Evolutionary conservation across 1,140 invertebrate genomes (phyloP), one percentile per base, ranked within the genome.

Genomic region (Homarus americanus): DNA sequence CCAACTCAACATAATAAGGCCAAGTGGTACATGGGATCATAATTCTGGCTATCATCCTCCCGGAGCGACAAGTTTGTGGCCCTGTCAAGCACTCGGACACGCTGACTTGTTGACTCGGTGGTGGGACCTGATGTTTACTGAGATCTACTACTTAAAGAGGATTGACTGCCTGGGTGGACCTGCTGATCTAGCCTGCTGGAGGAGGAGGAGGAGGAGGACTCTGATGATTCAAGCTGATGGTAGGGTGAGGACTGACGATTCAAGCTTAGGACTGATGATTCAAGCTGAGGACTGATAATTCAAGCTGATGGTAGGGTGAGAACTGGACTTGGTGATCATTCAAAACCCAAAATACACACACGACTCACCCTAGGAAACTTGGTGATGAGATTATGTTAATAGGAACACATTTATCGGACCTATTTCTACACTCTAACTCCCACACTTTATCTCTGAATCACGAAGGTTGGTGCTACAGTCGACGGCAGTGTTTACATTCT

Each of bases 81-180:
- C 36, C 82, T 84, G 82, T 84, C 82, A 84, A 73, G 36, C 38
- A 20, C 63, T n/a, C 38, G 63, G 82, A 72, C 82, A 84, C 15
- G 49, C 82, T 84, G 63, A 49, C 82, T 72, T 84, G 82, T 84
- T 32, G 63, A 32, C 63, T n/a, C 49, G 63, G 40, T 41, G 34
- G 44, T 49, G 7, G 7, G 44, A 9, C 44, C 44, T 49, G 44
- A 49, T 17, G 44, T 10, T 49, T 17, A 49, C 44, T n/a, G n/a
- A n/a, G n/a, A 49, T 49, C 44, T 49, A 49, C 44, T 49, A 17
- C 44, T 49, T 9, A 17, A 17, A 17, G 17, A 49, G 44, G 9
- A 49, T 2, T 49, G 1, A 10, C 9, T 49, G 1, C 0, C 9
- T 49, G 44, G 44, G 44, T 49, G 53, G 53, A 58, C 4, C 17